phyloP scores from a whole-genome alignment of 2,797 vertebrate genomes.

The Tiaroga cobitis region DNA sequence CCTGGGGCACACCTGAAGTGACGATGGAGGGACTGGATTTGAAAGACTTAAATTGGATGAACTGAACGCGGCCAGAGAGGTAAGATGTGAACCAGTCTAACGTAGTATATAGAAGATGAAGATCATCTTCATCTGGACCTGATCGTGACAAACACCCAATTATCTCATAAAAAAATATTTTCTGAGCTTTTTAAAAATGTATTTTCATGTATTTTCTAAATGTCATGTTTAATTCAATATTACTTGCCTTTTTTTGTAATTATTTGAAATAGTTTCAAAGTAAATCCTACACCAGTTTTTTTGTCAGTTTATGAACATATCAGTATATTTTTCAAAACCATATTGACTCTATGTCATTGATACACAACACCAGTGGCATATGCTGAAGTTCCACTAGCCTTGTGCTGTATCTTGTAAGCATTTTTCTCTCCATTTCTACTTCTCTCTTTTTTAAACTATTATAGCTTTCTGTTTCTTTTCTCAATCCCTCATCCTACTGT shows the following conservation, averaged over 20 bases:
- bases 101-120: too few species aligned
- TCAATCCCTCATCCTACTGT: background rate
- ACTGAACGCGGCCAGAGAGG: too few species aligned
- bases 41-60: too few species aligned
- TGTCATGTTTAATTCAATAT: background rate
- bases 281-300: background rate
- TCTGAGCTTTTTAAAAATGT: background rate
- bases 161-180: background rate
- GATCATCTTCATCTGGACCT: too few species aligned
- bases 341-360: background rate
- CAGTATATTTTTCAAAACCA: background rate
- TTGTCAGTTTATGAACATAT: background rate
- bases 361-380: background rate
- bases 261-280: background rate
- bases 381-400: background rate
- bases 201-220: background rate
- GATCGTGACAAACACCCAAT: too few species aligned
- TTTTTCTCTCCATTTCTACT: background rate
- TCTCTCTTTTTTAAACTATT: background rate
- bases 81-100: too few species aligned
- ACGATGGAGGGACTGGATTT: too few species aligned
- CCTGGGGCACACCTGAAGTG: too few species aligned
- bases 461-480: slow-evolving; percentile 26
- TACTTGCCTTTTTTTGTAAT: background rate
- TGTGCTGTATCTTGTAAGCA: background rate